Evolutionary conservation across 2,113 vertebrate species (phyloP).

Genomic region (Laticauda laticaudata): DNA sequence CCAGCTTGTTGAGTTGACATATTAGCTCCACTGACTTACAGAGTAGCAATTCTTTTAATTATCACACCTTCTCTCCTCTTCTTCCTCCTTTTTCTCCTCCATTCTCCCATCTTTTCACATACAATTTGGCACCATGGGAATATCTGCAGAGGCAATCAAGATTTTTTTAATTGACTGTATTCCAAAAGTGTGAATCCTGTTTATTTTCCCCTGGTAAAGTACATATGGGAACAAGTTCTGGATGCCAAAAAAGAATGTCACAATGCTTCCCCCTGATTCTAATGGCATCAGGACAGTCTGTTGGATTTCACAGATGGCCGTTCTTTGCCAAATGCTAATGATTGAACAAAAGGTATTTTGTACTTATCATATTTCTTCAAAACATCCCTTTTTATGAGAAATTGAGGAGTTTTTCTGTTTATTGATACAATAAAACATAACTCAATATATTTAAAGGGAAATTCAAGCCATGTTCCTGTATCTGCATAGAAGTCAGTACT

Average conservation of each 20-base stretch:
- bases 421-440: background rate
- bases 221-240: slow-evolving; percentile 25
- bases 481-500: background rate
- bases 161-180: slow-evolving; percentile 67
- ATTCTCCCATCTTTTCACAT: slow-evolving; percentile 56
- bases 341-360: background rate
- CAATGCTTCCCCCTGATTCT: background rate
- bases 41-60: slow-evolving; percentile 75
- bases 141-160: slow-evolving; percentile 63
- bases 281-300: background rate
- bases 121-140: slow-evolving; percentile 65
- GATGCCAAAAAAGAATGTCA: slow-evolving; percentile 16
- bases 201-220: slow-evolving; percentile 47
- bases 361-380: background rate
- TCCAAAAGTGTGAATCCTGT: slow-evolving; percentile 53
- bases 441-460: background rate
- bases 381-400: background rate
- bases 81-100: slow-evolving; percentile 40
- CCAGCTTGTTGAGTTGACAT: slow-evolving; percentile 62
- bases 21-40: slow-evolving; percentile 66
- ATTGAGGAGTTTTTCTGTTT: background rate
- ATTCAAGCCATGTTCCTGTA: background rate
- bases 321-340: slow-evolving; percentile 30
- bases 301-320: slow-evolving; percentile 16
- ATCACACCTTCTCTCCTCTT: slow-evolving; percentile 67